A percentile compares a stretch with the other conserved stretches of the same genome.
These are phyloP conservation scores for Eudyptes chrysolophus DNA, from an alignment of 2,113 vertebrate genomes.

Conservation along the genomic window DNA sequence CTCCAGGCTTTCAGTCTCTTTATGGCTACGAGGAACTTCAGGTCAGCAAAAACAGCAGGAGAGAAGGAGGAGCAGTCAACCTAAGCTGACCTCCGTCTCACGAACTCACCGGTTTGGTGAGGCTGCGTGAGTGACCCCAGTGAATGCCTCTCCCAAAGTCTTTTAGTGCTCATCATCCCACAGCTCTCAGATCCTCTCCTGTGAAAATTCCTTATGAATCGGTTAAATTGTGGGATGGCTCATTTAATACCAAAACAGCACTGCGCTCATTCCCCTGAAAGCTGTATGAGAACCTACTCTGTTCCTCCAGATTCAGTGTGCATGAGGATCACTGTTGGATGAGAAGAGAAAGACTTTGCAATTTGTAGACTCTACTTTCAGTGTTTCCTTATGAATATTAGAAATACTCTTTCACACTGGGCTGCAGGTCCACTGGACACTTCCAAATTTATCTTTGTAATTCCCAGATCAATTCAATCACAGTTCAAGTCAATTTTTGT, in stretches of 20 bases:
- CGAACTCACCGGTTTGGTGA: not conserved
- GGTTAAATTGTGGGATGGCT: not conserved
- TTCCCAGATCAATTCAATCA: not conserved
- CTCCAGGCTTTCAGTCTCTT: not conserved
- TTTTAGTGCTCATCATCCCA: not conserved
- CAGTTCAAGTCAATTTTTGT: not conserved
- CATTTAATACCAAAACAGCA: not conserved
- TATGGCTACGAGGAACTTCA: not conserved
- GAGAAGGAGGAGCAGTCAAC: not conserved
- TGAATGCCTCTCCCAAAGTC: rapidly evolving
- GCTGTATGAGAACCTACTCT: not conserved
- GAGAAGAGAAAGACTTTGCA: not conserved
- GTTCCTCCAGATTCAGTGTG: not conserved
- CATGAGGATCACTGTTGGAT: not conserved
- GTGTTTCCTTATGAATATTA: not conserved
- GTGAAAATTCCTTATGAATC: not conserved
- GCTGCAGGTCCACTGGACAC: not conserved
- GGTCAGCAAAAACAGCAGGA: conserved; percentile 26
- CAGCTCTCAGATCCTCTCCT: not conserved
- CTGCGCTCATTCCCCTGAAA: not conserved
- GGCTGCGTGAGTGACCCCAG: not conserved
- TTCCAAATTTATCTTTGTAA: conserved; percentile 14
- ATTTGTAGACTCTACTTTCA: not conserved
- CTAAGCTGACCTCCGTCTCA: not conserved
- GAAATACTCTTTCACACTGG: not conserved